phyloP scores from a whole-genome alignment of 2,797 vertebrate genomes.

The Notamacropus eugenii region DNA sequence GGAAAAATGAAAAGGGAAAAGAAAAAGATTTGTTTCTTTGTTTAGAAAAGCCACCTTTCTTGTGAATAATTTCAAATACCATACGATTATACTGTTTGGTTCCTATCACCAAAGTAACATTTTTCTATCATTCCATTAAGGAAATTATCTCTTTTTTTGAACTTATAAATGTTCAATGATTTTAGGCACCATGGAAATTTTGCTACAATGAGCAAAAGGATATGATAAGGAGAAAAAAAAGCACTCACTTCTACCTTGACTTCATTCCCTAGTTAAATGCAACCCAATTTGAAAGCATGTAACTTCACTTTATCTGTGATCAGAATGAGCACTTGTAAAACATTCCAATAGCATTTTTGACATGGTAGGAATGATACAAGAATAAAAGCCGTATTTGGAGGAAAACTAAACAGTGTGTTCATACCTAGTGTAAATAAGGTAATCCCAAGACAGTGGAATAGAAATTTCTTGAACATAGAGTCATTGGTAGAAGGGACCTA shows the following conservation, averaged over 20 bases:
- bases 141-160: background rate
- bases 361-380: background rate
- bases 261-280: background rate
- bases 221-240: background rate
- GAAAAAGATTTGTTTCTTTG: background rate
- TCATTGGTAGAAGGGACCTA: background rate
- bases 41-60: conserved; percentile 31
- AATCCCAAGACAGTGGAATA: background rate
- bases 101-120: background rate
- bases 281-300: background rate
- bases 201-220: background rate
- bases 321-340: background rate
- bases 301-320: background rate
- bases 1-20: conserved; percentile 21
- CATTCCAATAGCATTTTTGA: background rate
- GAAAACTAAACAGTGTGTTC: background rate
- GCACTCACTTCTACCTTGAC: background rate
- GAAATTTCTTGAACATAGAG: background rate
- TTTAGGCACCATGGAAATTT: conserved; percentile 18
- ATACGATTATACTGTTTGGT: conserved; percentile 13
- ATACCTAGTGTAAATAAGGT: background rate
- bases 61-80: conserved; percentile 36
- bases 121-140: background rate
- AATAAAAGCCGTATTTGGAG: background rate
- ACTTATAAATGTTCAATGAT: conserved; percentile 38